Evolutionary conservation across 2,113 vertebrate species (phyloP), one percentile per base, ranked within the genome.

Genomic region (Brachionichthys hirsutus): DNA sequence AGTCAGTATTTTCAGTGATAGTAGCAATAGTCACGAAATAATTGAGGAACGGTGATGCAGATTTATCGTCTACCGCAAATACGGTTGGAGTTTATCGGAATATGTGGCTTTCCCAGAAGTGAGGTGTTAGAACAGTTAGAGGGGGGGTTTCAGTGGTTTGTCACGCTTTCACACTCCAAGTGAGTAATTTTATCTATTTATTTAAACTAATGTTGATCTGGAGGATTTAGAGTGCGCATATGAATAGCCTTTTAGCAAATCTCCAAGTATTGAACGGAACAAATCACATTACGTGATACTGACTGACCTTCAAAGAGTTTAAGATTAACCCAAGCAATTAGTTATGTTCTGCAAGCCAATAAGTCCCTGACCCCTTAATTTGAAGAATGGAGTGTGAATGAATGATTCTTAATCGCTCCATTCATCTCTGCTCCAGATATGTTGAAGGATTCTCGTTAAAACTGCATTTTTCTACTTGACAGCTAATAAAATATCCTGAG

Each of bases 381-480:
- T 54, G 18, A 70, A 76, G 36, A 38, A 6, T 38, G 36, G 12
- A 63, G 67, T 65, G 57, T 55, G 46, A 61, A 73, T 72, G 54
- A 70, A 78, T 71, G 46, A 70, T 24, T 52, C 49, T 56, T 65
- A 62, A 81, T 75, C 61, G 56, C 44, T 70, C 12, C 10, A 66
- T 79, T 73, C 60, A 63, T 74, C 59, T 76, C 35, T 41, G 17
- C 35, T 69, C 64, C 61, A 72, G 53, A 62, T 73, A 58, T 74
- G 60, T 52, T 57, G 1, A 8, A 63, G 30, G 54, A 20, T 12
- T 59, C 20, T 14, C 12, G 2, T 49, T 55, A 46, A 30, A 59
- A 20, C 55, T 14, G 45, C 55, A 62, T 70, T 56, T 53, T 57
- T 62, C 48, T 24, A 52, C 58, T 49, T 62, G 54, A 71, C 46